Evolutionary conservation across 2,797 vertebrate genomes (phyloP), one percentile per base, ranked within the genome.

Genomic region (Mormyrus proboscirostris): DNA sequence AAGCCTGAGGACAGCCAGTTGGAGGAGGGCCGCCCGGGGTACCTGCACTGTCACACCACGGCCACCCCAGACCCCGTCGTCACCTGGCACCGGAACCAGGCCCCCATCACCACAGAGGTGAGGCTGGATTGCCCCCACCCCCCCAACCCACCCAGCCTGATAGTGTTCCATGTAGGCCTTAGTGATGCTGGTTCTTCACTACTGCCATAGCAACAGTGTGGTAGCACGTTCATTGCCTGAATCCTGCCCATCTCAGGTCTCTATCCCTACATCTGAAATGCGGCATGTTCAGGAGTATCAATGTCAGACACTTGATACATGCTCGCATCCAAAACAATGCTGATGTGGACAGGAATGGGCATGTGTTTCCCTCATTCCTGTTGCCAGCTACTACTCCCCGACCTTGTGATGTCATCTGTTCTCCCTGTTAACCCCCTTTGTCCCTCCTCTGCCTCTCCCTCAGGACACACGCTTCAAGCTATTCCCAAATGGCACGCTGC

Each of bases 11-110:
- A 97, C 92, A 97, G 96, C 91, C 94, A 96, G 59, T 91, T 98
- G 90, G 96, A 97, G 90, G 97, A 98, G 91, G 96, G 97, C 57
- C 96, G 95, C 59, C 94, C 97, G 0, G 97, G 97, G 47, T 97
- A 95, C 89, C 93, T 98, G 88, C 97, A 97, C 91, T 98, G 97
- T 89, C 94, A 95, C 87, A 96, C 96, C 38, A 95, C 93, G 8
- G 96, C 96, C 51, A 96, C 94, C 0, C 95, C 96, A 7, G 95
- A 96, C 29, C 96, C 97, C 53, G 93, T 93, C 0, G 93, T 97
- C 90, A 94, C 93, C 88, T 98, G 97, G 97, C 97, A 95, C 91
- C 95, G 97, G 90, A 97, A 96, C 0, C 94, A 94, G 1, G 91
- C 95, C 92, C 96, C 95, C 88, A 96, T 98, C 93, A 89, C 1